These are phyloP conservation scores for Argyrosomus japonicus DNA, from an alignment of 2,113 vertebrate species.

Conservation along the genomic window DNA sequence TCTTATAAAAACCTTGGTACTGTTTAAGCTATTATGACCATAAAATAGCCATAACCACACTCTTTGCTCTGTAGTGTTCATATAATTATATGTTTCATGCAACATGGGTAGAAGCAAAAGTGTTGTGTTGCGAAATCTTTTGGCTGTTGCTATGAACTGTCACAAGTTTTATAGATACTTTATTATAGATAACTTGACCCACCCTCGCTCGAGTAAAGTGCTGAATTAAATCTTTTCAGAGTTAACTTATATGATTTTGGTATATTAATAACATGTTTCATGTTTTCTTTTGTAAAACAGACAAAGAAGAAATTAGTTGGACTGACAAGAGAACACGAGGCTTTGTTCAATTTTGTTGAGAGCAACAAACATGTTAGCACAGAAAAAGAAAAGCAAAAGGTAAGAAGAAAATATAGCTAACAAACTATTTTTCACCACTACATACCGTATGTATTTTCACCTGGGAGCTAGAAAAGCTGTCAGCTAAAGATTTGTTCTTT, in stretches of 20 bases:
- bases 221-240: no score
- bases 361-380: conserved; percentile 85
- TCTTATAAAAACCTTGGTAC: not conserved
- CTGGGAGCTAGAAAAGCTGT: not conserved
- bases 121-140: not conserved
- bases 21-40: not conserved
- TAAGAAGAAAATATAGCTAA: conserved; percentile 29
- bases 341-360: conserved; percentile 88
- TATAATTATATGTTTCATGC: not conserved
- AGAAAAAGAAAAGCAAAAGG: conserved; percentile 90
- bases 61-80: not conserved
- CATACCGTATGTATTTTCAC: not conserved
- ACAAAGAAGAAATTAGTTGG: conserved; percentile 88
- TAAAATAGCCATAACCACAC: not conserved
- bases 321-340: conserved; percentile 88
- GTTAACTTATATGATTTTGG: not conserved
- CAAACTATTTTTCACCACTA: not conserved
- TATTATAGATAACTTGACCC: no score
- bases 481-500: not conserved
- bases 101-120: not conserved
- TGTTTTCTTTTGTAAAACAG: conserved; percentile 65
- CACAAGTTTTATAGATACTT: not conserved
- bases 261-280: not conserved
- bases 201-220: no score
- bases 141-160: not conserved